Base-by-base conservation (phyloP, 2,113 vertebrate species). In the Mus spicilegus region DNA sequence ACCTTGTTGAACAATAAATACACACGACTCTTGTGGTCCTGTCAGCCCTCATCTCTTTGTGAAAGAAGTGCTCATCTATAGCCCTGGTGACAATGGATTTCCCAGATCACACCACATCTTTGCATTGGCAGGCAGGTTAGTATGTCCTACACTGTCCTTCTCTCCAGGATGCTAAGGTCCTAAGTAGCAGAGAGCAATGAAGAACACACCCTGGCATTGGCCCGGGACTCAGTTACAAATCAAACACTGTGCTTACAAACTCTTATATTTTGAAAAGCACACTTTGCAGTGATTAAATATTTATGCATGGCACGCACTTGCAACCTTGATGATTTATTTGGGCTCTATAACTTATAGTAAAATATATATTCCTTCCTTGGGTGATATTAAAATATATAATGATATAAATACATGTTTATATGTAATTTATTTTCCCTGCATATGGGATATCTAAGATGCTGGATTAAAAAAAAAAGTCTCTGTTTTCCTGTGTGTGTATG, bases 1-100 rank as follows among this genome's bases (percentile, higher is more conserved):
- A 98, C 98, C 97, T 98, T 98, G 97, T 98, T 98, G 98, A 99
- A 99, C 98, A 99, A 99, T 99, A 99, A 99, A 99, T 99, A 99
- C 51, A 82, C 93, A 98, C 97, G 98, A 97, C 95, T 97, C 92
- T 98, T 99, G 99, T 99, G 99, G 99, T 99, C 99, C 98, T 98
- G 98, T 99, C 99, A 99, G 97, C 97, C 46, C 97, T 95, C 91
- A 91, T 96, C 97, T 98, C 98, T 98, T 98, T 97, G 97, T 98
- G 98, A 98, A 99, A 98, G 98, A 98, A 98, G 97, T 97, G 97
- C 98, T 98, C 98, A 98, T 99, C 98, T 98, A 98, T 96, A 94
- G 89, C 98, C 96, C 97, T 97, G 98, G 97, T 97, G 98, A 97
- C 97, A 98, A 98, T 97, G 95, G 98, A 97, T 98, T 98, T 98